phyloP scores from a whole-genome alignment of 2,888 invertebrate species.

The Ferrisia virgata region DNA sequence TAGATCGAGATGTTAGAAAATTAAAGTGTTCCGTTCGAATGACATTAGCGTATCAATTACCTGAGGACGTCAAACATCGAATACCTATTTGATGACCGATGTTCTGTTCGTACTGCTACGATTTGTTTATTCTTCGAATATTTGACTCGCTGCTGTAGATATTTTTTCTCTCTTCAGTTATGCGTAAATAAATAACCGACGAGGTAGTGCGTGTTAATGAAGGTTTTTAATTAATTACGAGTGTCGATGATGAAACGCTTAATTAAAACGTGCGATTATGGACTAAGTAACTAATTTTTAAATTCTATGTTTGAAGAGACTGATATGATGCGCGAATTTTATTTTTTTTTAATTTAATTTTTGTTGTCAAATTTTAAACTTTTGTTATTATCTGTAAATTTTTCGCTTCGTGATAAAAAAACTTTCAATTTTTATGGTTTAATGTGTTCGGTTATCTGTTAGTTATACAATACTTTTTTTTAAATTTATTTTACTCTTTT shows the following conservation, averaged over 20 bases:
- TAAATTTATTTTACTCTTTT: no score
- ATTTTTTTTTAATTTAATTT: no score
- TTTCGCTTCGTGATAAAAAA: no score
- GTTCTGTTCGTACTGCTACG: background rate
- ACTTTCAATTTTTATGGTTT: no score
- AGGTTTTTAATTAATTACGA: background rate
- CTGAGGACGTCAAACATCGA: background rate
- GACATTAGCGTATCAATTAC: background rate
- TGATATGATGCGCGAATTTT: no score
- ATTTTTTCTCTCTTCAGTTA: constrained; percentile 11
- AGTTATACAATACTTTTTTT: no score
- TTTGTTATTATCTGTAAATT: no score
- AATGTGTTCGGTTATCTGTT: no score
- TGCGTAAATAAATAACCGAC: constrained; percentile 20
- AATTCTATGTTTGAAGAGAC: background rate
- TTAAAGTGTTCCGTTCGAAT: background rate
- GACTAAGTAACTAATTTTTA: background rate
- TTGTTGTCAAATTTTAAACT: no score
- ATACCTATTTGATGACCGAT: constrained; percentile 8
- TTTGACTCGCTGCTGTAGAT: constrained; percentile 1
- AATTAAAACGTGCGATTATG: background rate
- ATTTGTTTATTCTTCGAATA: background rate
- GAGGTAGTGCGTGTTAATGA: constrained; percentile 24
- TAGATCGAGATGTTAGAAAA: background rate
- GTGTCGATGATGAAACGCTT: background rate